Percentiles rank a stretch among this genome's conserved stretches.
These are phyloP conservation scores for Phenganax marumi DNA, from an alignment of 92 coral and sea anemone genomes.

Conservation along the genomic window DNA sequence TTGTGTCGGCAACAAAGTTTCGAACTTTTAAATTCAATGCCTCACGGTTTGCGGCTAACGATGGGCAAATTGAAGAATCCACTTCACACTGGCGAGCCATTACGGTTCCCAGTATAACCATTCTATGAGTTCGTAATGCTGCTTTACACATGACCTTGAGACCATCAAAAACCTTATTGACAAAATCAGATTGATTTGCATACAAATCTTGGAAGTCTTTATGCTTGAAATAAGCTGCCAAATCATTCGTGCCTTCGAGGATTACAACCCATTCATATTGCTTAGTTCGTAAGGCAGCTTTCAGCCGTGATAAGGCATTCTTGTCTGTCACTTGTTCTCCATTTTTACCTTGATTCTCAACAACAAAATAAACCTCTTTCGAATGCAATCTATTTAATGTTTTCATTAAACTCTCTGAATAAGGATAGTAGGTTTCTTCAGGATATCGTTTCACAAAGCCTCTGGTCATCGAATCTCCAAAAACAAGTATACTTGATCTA, in stretches of 20 bases:
- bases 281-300: conserved; percentile 23
- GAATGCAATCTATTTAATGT: conserved; percentile 38
- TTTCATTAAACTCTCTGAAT: conserved; percentile 49
- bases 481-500: conserved; percentile 42
- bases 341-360: conserved; percentile 51
- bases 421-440: conserved; percentile 39
- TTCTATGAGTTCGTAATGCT: conserved; percentile 49
- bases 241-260: conserved; percentile 77
- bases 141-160: conserved; percentile 53
- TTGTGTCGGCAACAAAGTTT: conserved; percentile 45
- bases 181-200: not conserved
- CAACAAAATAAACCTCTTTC: conserved; percentile 35
- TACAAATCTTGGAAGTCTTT: conserved; percentile 10
- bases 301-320: conserved; percentile 43
- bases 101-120: conserved; percentile 64
- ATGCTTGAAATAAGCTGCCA: conserved; percentile 25
- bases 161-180: conserved; percentile 44
- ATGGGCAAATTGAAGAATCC: conserved; percentile 26
- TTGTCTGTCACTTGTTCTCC: conserved; percentile 56
- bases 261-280: conserved; percentile 75
- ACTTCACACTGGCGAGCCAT: conserved; percentile 70
- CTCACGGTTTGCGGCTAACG: conserved; percentile 3
- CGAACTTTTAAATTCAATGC: conserved; percentile 56
- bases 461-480: conserved; percentile 66
- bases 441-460: conserved; percentile 25